Evolutionary conservation across 2,888 invertebrate species (phyloP), one percentile per base, ranked within the genome.

Genomic region (Biston betularia): DNA sequence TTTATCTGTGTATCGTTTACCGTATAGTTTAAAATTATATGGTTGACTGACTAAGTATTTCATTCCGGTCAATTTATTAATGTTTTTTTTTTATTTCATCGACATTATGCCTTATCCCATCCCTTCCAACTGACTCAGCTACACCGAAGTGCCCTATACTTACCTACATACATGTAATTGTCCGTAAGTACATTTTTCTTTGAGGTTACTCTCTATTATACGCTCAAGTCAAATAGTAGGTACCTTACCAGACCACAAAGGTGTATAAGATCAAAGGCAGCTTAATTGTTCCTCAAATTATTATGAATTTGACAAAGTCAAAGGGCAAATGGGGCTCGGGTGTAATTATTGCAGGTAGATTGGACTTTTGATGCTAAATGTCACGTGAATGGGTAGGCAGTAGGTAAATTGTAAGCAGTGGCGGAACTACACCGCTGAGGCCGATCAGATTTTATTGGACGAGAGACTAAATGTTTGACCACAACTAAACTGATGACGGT

Each of bases 181-280:
- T 93, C 89, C 85, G 87, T 86, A 88, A 93, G 93, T 89, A 91
- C 90, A 93, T 93, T 93, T 93, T 93, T 93, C 93, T 93, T 93
- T 93, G 93, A 93, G 91, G 92, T 93, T 90, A 93, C 90, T 92
- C 90, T 89, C 92, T 93, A 93, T 92, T 93, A 93, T 84, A 86
- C 82, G 85, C 90, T 93, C 86, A 89, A 89, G 89, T 86, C 83
- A 90, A 93, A 93, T 93, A 89, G 90, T 89, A 70, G 65, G 63
- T 60, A 70, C 63, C 65, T 53, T 59, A 34, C 33, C 48, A 50
- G 24, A 62, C 88, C 87, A 86, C 90, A 92, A 92, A 92, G 90
- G 90, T 89, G 89, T 87, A 87, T 71, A 73, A 86, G 80, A 87
- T 89, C 85, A 90, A 90, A 89, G 89, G 70, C 80, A 76, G 76